Evolutionary conservation across 1,140 invertebrate genomes (phyloP).

Genomic region (Ephestia elutella): DNA sequence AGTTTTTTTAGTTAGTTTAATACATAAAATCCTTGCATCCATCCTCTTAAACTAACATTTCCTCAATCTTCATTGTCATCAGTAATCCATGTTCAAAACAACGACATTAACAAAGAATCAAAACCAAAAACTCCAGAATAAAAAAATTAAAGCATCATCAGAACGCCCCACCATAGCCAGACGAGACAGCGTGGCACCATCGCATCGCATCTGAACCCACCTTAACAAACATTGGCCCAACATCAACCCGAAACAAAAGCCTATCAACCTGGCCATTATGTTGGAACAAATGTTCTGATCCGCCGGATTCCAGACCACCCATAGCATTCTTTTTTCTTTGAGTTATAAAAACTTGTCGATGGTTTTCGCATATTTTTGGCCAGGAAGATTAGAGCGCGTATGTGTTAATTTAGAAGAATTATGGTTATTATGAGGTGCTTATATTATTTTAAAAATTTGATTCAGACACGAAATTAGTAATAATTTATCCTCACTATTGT

Average conservation of each 20-base stretch:
- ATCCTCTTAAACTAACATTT: too few species aligned
- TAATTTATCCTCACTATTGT: too few species aligned
- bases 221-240: conserved; percentile 12
- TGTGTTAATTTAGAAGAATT: conserved; percentile 33
- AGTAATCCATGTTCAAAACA: too few species aligned
- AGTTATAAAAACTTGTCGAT: conserved; percentile 23
- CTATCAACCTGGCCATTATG: background rate
- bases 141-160: too few species aligned
- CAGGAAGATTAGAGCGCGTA: conserved; percentile 23
- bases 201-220: conserved; percentile 9
- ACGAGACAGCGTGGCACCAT: conserved; percentile 43
- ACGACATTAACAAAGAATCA: too few species aligned
- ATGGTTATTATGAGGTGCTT: background rate
- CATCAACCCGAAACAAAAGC: conserved; percentile 7
- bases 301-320: conserved; percentile 15
- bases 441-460: too few species aligned
- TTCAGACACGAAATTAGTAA: too few species aligned
- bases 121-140: too few species aligned
- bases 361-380: conserved; percentile 25
- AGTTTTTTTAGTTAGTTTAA: too few species aligned
- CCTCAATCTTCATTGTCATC: too few species aligned
- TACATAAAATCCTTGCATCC: too few species aligned
- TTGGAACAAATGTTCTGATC: conserved; percentile 18
- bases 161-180: too few species aligned
- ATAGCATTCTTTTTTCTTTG: conserved; percentile 33